These are phyloP conservation scores for Hyppa rectilinea DNA, from an alignment of 2,888 invertebrate genomes.

Conservation along the genomic window DNA sequence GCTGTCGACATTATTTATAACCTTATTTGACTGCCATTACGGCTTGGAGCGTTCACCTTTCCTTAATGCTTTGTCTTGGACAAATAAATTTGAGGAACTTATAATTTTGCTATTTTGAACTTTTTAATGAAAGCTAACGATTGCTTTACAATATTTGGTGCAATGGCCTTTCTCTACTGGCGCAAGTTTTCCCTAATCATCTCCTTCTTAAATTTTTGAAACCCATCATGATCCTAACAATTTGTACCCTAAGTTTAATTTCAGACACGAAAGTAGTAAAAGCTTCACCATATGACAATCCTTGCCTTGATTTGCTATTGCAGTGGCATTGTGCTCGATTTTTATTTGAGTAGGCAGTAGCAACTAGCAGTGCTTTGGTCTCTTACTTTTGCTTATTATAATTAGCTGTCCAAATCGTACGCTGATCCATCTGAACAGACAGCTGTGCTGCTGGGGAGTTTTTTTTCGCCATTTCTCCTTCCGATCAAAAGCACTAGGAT, in stretches of 20 bases:
- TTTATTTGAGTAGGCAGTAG: constrained; percentile 39
- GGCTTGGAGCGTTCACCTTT: constrained; percentile 63
- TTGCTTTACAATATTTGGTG: not conserved
- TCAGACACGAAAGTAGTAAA: not conserved
- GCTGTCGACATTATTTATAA: constrained; percentile 67
- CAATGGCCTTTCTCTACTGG: not conserved
- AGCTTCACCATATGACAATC: not conserved
- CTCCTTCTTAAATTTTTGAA: not conserved
- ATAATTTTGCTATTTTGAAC: not conserved
- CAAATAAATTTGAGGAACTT: not conserved
- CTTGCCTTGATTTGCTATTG: not conserved
- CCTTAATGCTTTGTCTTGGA: constrained; percentile 5
- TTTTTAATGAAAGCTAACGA: not conserved
- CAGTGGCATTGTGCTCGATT: constrained; percentile 21
- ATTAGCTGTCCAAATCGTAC: not conserved
- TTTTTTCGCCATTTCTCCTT: too few relatives aligned
- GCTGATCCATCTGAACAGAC: too few relatives aligned
- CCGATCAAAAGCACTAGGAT: too few relatives aligned
- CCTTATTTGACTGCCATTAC: constrained; percentile 67
- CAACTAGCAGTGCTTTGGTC: constrained; percentile 20
- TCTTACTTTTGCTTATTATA: constrained; percentile 33
- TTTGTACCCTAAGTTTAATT: not conserved
- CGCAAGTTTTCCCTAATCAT: not conserved
- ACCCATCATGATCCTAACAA: not conserved
- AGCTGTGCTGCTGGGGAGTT: too few relatives aligned